A percentile compares a stretch with the other conserved stretches of the same genome.
phyloP scores from a whole-genome alignment of 2,797 vertebrate species.

The Coccyzus lansbergi region DNA sequence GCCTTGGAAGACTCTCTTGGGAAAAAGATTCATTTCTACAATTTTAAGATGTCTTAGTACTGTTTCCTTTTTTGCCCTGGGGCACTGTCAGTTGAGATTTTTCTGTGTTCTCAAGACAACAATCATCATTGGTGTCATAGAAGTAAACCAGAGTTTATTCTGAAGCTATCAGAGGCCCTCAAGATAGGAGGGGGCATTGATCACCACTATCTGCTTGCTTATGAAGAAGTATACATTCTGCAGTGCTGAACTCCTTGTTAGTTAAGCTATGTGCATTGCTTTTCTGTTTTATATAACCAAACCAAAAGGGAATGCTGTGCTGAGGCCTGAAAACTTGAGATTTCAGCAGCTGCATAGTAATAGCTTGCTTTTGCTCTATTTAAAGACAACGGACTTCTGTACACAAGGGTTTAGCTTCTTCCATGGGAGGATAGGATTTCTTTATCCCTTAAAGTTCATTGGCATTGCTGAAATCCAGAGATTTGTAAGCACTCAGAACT shows the following conservation, averaged over 20 bases:
- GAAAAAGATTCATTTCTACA: neutral
- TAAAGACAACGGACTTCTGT: neutral
- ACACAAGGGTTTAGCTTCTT: neutral
- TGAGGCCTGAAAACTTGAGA: neutral
- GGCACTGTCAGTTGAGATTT: neutral
- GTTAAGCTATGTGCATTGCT: neutral
- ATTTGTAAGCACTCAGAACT: neutral
- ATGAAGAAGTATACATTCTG: neutral
- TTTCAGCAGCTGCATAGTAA: slow-evolving; percentile 6
- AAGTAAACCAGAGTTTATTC: slow-evolving; percentile 17
- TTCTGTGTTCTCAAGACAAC: neutral
- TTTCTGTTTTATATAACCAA: slow-evolving; percentile 9
- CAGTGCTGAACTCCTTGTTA: neutral
- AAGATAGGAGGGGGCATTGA: neutral
- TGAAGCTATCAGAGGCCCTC: neutral
- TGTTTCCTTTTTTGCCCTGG: neutral
- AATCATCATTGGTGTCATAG: neutral
- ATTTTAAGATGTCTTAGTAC: neutral
- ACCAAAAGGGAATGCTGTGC: neutral
- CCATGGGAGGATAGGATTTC: neutral
- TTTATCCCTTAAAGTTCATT: neutral
- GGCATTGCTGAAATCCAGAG: neutral
- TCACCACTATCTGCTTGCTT: neutral
- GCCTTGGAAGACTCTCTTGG: neutral
- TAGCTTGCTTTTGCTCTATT: slow-evolving; percentile 2